Evolutionary conservation across 2,113 vertebrate species (phyloP).

Genomic region (Rhadina sibilatrix): DNA sequence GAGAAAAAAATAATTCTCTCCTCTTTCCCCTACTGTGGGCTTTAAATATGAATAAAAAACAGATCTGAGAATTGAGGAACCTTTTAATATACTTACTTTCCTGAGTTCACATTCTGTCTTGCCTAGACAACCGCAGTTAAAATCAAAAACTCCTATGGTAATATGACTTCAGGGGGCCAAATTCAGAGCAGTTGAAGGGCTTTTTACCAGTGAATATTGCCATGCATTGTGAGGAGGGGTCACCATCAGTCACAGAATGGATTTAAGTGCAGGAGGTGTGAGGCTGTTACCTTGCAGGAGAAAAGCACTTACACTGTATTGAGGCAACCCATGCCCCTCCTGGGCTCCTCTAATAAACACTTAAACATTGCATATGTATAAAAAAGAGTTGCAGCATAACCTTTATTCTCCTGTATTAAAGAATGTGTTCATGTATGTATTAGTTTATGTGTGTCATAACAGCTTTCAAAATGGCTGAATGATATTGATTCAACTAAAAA

Average conservation of each 20-base stretch:
- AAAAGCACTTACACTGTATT: not conserved
- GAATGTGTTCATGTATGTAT: not conserved
- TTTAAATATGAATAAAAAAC: conserved; percentile 45
- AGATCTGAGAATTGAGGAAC: conserved; percentile 22
- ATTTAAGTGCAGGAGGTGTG: not conserved
- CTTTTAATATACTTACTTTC: conserved; percentile 32
- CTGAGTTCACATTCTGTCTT: not conserved
- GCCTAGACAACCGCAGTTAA: not conserved
- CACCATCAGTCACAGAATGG: not conserved
- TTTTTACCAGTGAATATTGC: not conserved
- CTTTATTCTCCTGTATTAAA: not conserved
- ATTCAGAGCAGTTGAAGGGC: not conserved
- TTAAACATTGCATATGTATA: not conserved
- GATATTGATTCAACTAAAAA: conserved; percentile 23
- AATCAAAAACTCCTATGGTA: conserved; percentile 8
- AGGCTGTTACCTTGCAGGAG: not conserved
- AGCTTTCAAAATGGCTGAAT: conserved; percentile 56
- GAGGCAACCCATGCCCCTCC: not conserved
- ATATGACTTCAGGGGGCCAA: not conserved
- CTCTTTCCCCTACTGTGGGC: conserved; percentile 15
- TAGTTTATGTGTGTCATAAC: not conserved
- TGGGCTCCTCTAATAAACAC: not conserved
- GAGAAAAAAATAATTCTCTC: not conserved
- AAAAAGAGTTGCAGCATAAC: not conserved
- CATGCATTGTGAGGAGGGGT: not conserved